Conservation (phyloP, 2,888 invertebrate genomes). For the Sepiola atlantica region DNA sequence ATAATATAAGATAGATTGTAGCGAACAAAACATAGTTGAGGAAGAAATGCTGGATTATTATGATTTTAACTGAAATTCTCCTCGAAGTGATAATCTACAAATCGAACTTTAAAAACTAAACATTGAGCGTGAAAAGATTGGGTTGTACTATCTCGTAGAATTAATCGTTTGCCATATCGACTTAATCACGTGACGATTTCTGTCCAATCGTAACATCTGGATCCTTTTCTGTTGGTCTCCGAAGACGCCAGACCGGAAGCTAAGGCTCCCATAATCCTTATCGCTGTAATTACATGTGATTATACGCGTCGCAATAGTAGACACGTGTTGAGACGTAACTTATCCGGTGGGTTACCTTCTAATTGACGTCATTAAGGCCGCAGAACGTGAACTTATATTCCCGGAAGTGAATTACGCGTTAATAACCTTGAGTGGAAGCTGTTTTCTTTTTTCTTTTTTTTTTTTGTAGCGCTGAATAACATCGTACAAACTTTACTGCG, state of each 20-base stretch:
- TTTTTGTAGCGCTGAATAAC: neutral
- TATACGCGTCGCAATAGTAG: neutral
- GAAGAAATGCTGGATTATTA: no score
- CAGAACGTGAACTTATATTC: neutral
- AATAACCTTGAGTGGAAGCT: neutral
- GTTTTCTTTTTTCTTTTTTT: neutral
- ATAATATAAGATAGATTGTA: no score
- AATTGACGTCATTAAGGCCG: neutral
- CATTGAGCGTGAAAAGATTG: no score
- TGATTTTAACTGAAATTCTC: no score
- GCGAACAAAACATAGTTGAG: no score
- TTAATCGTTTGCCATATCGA: neutral
- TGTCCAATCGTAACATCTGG: neutral
- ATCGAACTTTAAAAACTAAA: no score
- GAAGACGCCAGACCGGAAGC: neutral
- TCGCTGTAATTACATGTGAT: neutral
- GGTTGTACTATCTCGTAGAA: neutral
- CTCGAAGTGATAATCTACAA: no score
- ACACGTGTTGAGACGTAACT: constrained; percentile 10
- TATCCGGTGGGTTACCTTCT: neutral
- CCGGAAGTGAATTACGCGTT: neutral
- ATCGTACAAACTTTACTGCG: neutral
- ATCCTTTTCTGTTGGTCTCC: neutral
- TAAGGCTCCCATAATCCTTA: neutral
- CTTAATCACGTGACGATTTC: neutral